Base-by-base conservation (phyloP, 2,888 invertebrate genomes). In the Diloba caeruleocephala region DNA sequence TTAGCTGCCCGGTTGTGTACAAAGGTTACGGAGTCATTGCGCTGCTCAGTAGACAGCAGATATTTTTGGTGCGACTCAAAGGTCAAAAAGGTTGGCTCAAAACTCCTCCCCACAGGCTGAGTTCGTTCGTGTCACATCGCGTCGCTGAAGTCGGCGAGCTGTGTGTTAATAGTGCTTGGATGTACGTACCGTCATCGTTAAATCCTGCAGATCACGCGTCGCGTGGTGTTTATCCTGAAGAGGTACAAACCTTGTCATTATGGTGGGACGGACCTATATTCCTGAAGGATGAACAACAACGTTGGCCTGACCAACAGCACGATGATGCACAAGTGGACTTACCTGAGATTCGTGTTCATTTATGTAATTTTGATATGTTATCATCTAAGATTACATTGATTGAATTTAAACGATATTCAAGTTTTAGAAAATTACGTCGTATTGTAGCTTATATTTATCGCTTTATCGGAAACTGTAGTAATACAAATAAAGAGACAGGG, bases 161-260 rank as follows among this genome's bases (percentile, higher is more conserved):
- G 12, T 21, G 14, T 23, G 21, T 13, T 28, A 2, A 41, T n/a
- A 12, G 15, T 34, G 28, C 28, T 1, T 49, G 49, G 49, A 14
- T 26, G 41, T 36, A 41, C 29, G 41, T 41, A 26, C 41, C 41
- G 8, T 21, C 41, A 1, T 21, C 26, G 8, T 28, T 34, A 5
- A 49, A 49, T 28, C 41, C 49, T 3, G 41, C 41, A 19, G 49
- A 49, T 3, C n/a, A 34, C n/a, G 42, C 42, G 9, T 42, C 49
- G 15, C 49, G 34, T 9, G 49, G 49, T 21, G 28, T 42, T 9
- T 3, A 21, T 7, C 36, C 41, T 8, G 21, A 36, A 5, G 34
- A 49, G 2, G 6, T 49, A 7, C n/a, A 3, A n/a, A 19, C n/a
- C 3, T 17, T 33, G 28, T 33, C 38, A 28, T n/a, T 49, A 2